phyloP scores from a whole-genome alignment of 2,797 vertebrate species.

The Sus cebifrons region DNA sequence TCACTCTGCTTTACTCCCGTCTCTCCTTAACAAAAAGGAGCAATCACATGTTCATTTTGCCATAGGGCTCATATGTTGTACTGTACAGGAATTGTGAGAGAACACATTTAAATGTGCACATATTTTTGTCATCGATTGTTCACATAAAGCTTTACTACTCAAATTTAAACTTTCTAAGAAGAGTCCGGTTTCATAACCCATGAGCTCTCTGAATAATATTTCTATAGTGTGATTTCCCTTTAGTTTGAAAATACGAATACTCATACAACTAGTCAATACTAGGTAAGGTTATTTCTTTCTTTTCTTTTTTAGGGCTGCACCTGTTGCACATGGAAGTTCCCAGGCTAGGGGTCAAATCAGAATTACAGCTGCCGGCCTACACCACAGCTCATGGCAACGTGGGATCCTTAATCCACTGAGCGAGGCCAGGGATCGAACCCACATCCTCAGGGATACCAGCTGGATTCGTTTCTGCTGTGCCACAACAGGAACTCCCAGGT shows the following conservation, averaged over 20 bases:
- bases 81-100: not conserved
- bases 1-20: not conserved
- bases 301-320: too few relatives aligned
- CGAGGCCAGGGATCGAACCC: too few relatives aligned
- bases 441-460: too few relatives aligned
- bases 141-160: not conserved
- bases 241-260: not conserved
- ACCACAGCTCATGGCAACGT: too few relatives aligned
- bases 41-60: not conserved
- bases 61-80: not conserved
- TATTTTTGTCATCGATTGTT: not conserved
- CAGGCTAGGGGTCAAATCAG: too few relatives aligned
- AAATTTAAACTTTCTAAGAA: constrained; percentile 1
- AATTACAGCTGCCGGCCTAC: too few relatives aligned
- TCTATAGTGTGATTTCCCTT: not conserved
- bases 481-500: too few relatives aligned
- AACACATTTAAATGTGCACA: not conserved
- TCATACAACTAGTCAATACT: not conserved
- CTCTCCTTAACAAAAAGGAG: not conserved
- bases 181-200: constrained; percentile 50
- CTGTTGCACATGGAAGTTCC: too few relatives aligned
- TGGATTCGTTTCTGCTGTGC: too few relatives aligned
- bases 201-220: not conserved
- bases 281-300: not conserved
- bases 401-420: too few relatives aligned